These are phyloP conservation scores for Micropterix aruncella DNA, from an alignment of 2,888 invertebrate species.

Conservation along the genomic window DNA sequence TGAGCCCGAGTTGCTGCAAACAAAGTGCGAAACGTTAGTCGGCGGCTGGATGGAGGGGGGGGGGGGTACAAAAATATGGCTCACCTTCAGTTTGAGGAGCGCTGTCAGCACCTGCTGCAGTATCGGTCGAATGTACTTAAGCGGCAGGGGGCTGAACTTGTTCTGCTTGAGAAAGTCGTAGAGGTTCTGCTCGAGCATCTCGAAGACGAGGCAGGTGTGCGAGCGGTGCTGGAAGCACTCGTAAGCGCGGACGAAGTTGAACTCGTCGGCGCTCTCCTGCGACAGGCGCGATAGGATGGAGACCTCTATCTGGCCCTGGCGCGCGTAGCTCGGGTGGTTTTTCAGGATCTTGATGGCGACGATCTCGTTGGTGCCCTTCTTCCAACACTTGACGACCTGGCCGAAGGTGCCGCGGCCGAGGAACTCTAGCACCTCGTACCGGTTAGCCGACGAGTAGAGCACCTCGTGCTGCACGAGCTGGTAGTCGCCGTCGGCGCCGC, in stretches of 20 bases:
- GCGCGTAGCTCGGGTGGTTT: slow-evolving; percentile 99
- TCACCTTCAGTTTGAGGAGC: slow-evolving; percentile 80
- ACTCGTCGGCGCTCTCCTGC: slow-evolving; percentile 97
- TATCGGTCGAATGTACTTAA: slow-evolving; percentile 97
- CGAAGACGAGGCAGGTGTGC: slow-evolving; percentile 98
- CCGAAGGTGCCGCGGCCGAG: slow-evolving; percentile 98
- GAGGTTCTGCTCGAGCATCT: slow-evolving; percentile 99
- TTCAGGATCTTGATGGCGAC: slow-evolving; percentile 99
- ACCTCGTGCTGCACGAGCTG: slow-evolving; percentile 97
- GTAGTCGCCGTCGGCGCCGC: slow-evolving; percentile 93
- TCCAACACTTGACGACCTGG: slow-evolving; percentile 99
- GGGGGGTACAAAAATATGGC: too few species aligned
- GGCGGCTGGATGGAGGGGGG: too few species aligned
- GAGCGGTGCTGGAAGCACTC: slow-evolving; percentile 99
- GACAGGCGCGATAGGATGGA: slow-evolving; percentile 85
- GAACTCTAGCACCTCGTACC: slow-evolving; percentile 95
- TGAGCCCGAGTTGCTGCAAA: slow-evolving; percentile 88
- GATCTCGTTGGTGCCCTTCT: slow-evolving; percentile 99
- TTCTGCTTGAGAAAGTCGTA: slow-evolving; percentile 99
- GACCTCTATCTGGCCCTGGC: slow-evolving; percentile 99
- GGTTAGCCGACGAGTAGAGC: slow-evolving; percentile 90
- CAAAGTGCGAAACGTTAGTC: slow-evolving; percentile 8
- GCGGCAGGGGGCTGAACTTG: slow-evolving; percentile 96
- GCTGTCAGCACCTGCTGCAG: slow-evolving; percentile 90
- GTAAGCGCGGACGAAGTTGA: slow-evolving; percentile 99